phyloP scores from a whole-genome alignment of 2,888 invertebrate species.

The Acanthosepion lycidas region DNA sequence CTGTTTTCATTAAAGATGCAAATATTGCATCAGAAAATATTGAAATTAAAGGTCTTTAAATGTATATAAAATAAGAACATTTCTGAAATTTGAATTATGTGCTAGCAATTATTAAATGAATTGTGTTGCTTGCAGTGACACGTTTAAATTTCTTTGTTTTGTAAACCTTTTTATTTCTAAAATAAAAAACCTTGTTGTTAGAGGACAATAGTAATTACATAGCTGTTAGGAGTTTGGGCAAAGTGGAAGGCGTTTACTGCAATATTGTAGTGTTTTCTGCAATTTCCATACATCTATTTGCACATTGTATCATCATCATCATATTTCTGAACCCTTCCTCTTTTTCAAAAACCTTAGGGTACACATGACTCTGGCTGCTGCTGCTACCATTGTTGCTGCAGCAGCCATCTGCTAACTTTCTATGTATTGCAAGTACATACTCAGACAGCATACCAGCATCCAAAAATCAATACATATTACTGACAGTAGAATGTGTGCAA shows the following conservation, averaged over 20 bases:
- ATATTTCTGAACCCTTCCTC: background rate
- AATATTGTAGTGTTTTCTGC: background rate
- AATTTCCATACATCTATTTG: background rate
- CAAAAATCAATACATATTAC: conserved; percentile 11
- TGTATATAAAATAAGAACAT: background rate
- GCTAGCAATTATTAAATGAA: background rate
- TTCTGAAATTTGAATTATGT: background rate
- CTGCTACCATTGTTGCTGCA: background rate
- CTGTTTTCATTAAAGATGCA: background rate
- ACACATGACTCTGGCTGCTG: background rate
- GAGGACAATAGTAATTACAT: no score
- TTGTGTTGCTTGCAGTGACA: background rate
- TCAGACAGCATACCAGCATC: background rate
- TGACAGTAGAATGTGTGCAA: background rate
- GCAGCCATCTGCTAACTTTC: background rate
- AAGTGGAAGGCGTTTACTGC: background rate
- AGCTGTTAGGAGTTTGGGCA: no score
- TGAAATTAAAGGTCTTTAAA: background rate
- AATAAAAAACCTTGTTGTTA: background rate
- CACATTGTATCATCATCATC: background rate
- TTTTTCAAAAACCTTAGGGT: conserved; percentile 33
- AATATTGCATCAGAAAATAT: background rate
- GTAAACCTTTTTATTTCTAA: background rate
- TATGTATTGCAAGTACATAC: background rate
- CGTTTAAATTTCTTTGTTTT: background rate